Percentiles rank a stretch among this genome's conserved stretches.
Conservation (phyloP, 1,140 invertebrate species). For the Neodiprion fabricii region DNA sequence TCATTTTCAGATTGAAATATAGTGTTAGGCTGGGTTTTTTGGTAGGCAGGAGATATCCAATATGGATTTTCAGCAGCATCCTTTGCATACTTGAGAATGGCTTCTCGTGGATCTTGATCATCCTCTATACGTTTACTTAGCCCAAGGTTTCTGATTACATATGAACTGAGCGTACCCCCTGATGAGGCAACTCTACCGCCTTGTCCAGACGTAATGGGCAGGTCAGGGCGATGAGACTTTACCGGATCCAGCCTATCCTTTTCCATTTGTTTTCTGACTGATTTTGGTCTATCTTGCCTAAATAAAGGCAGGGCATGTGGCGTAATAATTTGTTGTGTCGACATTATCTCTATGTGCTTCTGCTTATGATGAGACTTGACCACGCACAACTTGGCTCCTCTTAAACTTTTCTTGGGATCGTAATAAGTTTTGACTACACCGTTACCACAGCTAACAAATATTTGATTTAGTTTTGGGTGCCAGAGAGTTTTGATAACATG, state of each 20-base stretch:
- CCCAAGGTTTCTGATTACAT: conserved; percentile 95
- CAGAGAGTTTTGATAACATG: conserved; percentile 90
- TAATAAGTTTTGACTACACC: conserved; percentile 92
- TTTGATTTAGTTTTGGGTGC: conserved; percentile 97
- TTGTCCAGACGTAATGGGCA: conserved; percentile 87
- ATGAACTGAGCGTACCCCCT: conserved; percentile 96
- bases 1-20: conserved; percentile 75
- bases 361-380: conserved; percentile 81
- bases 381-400: conserved; percentile 92
- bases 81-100: conserved; percentile 96
- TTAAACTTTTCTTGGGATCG: conserved; percentile 82
- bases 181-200: conserved; percentile 94
- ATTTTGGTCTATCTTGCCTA: conserved; percentile 88
- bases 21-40: conserved; percentile 81
- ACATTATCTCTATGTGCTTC: conserved; percentile 85
- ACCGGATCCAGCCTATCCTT: conserved; percentile 91
- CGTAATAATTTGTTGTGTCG: conserved; percentile 94
- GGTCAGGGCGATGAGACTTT: conserved; percentile 91
- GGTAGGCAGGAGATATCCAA: conserved; percentile 93
- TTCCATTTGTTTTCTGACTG: conserved; percentile 89
- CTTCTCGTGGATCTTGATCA: conserved; percentile 95
- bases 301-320: conserved; percentile 97
- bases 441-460: conserved; percentile 92
- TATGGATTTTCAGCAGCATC: conserved; percentile 97
- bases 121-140: conserved; percentile 92